These are phyloP conservation scores for Coptodon bakossiorum DNA, from an alignment of 2,113 vertebrate species.

Conservation along the genomic window DNA sequence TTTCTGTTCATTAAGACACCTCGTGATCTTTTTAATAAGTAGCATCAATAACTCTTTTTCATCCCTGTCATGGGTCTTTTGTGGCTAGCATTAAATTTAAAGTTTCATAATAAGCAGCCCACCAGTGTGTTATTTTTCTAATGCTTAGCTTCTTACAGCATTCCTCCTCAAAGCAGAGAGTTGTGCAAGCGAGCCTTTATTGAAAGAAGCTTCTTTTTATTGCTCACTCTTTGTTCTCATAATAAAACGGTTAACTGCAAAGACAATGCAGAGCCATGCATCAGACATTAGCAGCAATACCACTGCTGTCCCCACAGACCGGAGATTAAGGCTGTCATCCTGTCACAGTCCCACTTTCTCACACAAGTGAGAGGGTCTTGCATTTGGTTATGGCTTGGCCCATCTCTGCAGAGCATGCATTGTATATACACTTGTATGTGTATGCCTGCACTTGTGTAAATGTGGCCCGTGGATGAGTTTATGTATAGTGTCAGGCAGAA, in stretches of 20 bases:
- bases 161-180: constrained; percentile 18
- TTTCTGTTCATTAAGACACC: background rate
- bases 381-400: constrained; percentile 26
- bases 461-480: background rate
- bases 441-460: background rate
- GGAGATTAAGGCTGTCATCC: constrained; percentile 42
- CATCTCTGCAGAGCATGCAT: background rate
- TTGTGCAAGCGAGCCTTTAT: constrained; percentile 40
- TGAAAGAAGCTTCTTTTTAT: constrained; percentile 39
- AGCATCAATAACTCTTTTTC: constrained; percentile 1
- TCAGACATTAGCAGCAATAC: constrained; percentile 22
- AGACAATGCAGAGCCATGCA: constrained; percentile 33
- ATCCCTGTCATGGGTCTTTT: background rate
- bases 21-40: background rate
- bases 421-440: background rate
- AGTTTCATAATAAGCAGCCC: constrained; percentile 18
- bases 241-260: constrained; percentile 43
- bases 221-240: constrained; percentile 48
- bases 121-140: background rate
- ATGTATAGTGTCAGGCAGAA: background rate
- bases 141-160: background rate
- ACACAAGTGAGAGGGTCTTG: constrained; percentile 34
- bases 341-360: constrained; percentile 37
- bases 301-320: constrained; percentile 21
- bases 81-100: constrained; percentile 9